Evolutionary conservation across 2,797 vertebrate genomes (phyloP).

Genomic region (Natrix natrix): DNA sequence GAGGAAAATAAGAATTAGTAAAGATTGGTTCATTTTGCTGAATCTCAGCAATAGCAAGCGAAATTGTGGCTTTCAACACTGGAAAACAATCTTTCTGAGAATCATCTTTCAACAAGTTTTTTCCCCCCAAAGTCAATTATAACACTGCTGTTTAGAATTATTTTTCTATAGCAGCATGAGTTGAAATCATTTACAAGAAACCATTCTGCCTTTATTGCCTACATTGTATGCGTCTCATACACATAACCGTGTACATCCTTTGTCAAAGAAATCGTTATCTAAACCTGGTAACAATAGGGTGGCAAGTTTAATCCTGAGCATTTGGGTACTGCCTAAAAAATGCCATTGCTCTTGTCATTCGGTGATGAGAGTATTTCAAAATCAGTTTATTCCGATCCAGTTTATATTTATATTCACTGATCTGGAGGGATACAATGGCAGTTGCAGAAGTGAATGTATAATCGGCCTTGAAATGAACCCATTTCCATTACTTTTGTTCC

Average conservation of each 20-base stretch:
- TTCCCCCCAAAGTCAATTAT: neutral
- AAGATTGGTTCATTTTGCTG: neutral
- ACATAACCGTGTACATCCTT: neutral
- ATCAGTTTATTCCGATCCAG: neutral
- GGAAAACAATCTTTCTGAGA: neutral
- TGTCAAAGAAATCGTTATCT: neutral
- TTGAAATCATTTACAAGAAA: neutral
- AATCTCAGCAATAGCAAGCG: neutral
- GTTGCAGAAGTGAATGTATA: conserved; percentile 27
- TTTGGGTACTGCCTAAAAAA: neutral
- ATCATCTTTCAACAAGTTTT: neutral
- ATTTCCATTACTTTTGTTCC: conserved; percentile 13
- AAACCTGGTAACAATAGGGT: neutral
- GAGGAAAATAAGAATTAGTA: neutral
- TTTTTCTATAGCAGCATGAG: neutral
- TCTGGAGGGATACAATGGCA: conserved; percentile 3
- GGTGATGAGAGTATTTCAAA: neutral
- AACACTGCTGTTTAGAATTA: neutral
- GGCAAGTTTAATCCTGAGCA: neutral
- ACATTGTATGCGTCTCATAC: neutral
- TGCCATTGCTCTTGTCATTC: neutral
- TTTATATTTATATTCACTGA: conserved; percentile 13
- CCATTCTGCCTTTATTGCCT: neutral
- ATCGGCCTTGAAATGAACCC: neutral
- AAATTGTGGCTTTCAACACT: neutral